Base-by-base conservation (phyloP, 2,113 vertebrate genomes). In the Irena cyanogastra region DNA sequence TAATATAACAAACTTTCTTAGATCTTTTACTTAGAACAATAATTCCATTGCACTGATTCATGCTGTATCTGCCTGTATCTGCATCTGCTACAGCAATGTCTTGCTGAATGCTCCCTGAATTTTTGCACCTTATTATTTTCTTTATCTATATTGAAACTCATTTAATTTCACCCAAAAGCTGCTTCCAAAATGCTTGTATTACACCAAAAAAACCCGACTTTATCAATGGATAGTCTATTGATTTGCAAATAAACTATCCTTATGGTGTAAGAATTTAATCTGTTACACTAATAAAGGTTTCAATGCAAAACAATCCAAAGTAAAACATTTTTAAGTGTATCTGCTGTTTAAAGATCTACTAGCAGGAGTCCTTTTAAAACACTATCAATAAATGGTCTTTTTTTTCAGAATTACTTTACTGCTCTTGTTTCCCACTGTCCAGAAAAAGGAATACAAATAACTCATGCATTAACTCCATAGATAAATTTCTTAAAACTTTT, bases 131-230 rank as follows among this genome's bases (percentile, higher is more conserved):
- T 96, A n/a, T 39, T 52, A 3, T 22, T 80, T 83, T 63, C 6
- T 95, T 93, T 96, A 71, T 97, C 96, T 97, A 79, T 93, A 59
- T 74, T 93, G 64, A 31, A 96, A 94, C 76, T 97, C 37, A 84
- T 76, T 93, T 95, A 87, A 50, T 96, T 96, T 96, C 91, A 96
- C 94, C 47, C 9, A 45, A 94, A 81, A 92, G 21, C 39, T 93
- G 45, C 94, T 97, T 97, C 70, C 39, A 97, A 95, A 97, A 78
- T 97, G 54, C 45, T 78, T 91, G 13, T 54, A 57, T 33, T 88
- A 83, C 30, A 93, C 15, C 39, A 71, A 90, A 44, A 96, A 89
- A 68, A 0, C 22, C n/a, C n/a, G n/a, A 80, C 42, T 97, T 95
- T 92, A 79, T 94, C 78, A 92, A 65, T 61, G 75, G 31, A 76